Evolutionary conservation across 2,888 invertebrate genomes (phyloP).

Genomic region (Bhutanitis thaidina): DNA sequence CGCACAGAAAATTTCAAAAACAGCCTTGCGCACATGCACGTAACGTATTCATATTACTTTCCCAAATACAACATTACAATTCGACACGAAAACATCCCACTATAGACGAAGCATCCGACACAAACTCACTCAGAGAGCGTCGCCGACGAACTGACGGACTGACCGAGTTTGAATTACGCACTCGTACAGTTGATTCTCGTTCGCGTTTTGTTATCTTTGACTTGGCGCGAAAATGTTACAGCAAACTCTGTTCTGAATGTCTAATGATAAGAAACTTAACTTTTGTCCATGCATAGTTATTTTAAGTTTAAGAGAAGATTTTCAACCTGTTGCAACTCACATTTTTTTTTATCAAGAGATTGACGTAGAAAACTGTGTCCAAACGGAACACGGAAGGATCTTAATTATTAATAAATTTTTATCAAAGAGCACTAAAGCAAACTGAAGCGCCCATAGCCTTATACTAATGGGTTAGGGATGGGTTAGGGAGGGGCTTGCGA

Average conservation of each 20-base stretch:
- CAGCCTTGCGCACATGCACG: not conserved
- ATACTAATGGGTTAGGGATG: no score
- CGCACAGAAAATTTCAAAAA: not conserved
- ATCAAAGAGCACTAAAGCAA: no score
- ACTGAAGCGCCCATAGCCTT: no score
- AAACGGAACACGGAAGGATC: no score
- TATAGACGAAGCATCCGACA: not conserved
- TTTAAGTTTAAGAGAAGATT: no score
- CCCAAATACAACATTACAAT: not conserved
- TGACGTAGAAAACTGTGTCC: no score
- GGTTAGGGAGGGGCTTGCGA: no score
- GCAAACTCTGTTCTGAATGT: slow-evolving; percentile 11
- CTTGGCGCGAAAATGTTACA: slow-evolving; percentile 19
- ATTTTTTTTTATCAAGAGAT: not conserved
- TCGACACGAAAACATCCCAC: slow-evolving; percentile 4
- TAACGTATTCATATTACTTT: not conserved
- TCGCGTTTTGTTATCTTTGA: slow-evolving; percentile 16
- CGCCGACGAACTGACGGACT: slow-evolving; percentile 16
- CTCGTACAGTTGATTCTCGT: slow-evolving; percentile 10
- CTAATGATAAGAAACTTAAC: slow-evolving; percentile 14
- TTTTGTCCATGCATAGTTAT: not conserved
- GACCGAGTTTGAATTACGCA: slow-evolving; percentile 6
- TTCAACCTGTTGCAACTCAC: no score
- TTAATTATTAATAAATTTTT: no score
- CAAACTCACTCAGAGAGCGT: not conserved